Evolutionary conservation across 2,113 vertebrate species (phyloP).

Genomic region (Rhodinocichla rosea): DNA sequence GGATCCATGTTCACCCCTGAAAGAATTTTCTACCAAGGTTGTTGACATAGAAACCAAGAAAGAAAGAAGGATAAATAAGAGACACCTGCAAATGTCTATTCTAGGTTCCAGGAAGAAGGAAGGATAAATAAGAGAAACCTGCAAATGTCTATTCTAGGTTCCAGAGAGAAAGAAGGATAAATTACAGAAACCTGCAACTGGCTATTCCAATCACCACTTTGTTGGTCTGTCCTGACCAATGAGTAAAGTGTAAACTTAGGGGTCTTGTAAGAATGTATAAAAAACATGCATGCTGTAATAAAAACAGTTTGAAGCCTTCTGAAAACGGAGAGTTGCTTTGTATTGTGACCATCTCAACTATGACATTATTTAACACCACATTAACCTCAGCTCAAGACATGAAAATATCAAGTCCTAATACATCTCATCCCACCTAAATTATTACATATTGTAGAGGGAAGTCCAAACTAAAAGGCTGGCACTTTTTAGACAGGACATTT

Average conservation of each 20-base stretch:
- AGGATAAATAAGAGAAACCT: too few species aligned
- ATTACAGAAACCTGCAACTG: background rate
- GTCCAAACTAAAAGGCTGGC: background rate
- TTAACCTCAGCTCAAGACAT: background rate
- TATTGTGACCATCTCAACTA: background rate
- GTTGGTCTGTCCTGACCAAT: background rate
- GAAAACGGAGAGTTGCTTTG: background rate
- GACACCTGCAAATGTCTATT: background rate
- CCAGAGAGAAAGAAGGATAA: too few species aligned
- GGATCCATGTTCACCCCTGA: background rate
- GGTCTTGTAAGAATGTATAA: background rate
- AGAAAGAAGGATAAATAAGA: background rate
- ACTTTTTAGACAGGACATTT: background rate
- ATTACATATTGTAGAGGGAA: fast-evolving
- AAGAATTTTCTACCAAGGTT: background rate
- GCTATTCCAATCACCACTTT: background rate
- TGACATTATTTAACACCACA: background rate
- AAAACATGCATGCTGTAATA: background rate
- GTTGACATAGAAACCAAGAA: background rate
- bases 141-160: too few species aligned
- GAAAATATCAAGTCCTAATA: background rate
- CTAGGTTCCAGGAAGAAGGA: too few species aligned
- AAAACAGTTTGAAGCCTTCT: background rate
- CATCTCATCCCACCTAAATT: background rate
- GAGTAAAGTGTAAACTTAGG: background rate